Base-by-base conservation (phyloP, 2,113 vertebrate genomes). In the Polypterus senegalus region DNA sequence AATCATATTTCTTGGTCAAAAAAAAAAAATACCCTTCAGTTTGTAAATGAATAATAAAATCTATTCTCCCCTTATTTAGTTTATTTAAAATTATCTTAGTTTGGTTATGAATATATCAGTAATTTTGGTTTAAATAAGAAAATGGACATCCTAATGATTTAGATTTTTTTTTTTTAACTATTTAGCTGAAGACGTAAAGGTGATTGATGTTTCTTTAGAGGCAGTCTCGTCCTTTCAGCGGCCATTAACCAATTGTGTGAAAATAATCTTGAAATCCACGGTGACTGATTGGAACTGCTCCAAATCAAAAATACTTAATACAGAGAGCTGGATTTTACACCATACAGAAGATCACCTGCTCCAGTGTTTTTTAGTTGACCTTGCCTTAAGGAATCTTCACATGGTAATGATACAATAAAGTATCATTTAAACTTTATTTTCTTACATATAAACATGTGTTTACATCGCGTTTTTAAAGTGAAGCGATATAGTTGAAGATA, bases 261-360 rank as follows among this genome's bases (percentile, higher is more conserved):
- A 64, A 11, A 89, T 98, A 66, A 70, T 75, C 5, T 63, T 97
- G 45, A 87, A 80, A 63, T 88, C 83, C 59, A 81, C 76, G 3
- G 57, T 91, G 64, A 65, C 6, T 0, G 71, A 59, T 3, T 91
- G 89, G 86, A 79, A 77, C 54, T 61, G 72, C 59, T 73, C 73
- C 3, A 70, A 65, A 3, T 69, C 85, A 47, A 66, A 66, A 1
- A 63, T 44, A 47, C 67, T 81, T 4, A 52, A 73, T 27, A 80
- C 83, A 1, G 87, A 94, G 60, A 87, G 75, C 57, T 98, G 94
- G 93, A 61, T 92, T 48, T 63, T 97, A 11, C 83, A 67, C 58
- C 62, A 63, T 27, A 53, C 70, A 48, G 63, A 61, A 54, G 68
- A 65, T 6, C 52, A 1, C 9, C 46, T 54, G 67, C 72, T 96